Percentiles rank a stretch among this genome's conserved stretches.
These are phyloP conservation scores for Myotis lucifugus DNA, from an alignment of 2,113 vertebrate species.

Conservation along the genomic window DNA sequence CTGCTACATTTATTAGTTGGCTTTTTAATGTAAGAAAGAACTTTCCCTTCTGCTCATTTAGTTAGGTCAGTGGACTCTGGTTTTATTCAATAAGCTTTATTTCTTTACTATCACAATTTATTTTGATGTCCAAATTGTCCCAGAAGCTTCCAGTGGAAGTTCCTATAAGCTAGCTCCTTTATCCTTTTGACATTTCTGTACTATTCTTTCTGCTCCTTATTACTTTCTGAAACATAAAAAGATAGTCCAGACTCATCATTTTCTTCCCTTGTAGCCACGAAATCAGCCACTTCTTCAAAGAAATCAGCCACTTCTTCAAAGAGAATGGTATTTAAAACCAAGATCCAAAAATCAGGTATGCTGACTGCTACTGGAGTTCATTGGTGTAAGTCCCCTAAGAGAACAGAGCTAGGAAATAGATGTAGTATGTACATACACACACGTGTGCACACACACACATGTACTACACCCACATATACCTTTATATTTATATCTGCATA, in stretches of 20 bases:
- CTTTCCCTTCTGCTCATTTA: slow-evolving; percentile 3
- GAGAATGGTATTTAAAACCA: neutral
- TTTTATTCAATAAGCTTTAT: neutral
- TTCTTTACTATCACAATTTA: slow-evolving; percentile 25
- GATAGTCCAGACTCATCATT: neutral
- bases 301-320: slow-evolving; percentile 2
- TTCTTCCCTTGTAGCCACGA: neutral
- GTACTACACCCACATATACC: neutral
- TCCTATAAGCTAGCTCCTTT: neutral
- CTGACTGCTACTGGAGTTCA: neutral
- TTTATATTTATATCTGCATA: neutral
- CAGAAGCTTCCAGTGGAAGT: neutral
- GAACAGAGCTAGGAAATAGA: neutral
- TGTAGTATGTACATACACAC: neutral
- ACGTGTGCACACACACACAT: neutral
- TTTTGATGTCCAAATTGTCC: neutral
- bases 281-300: slow-evolving; percentile 8
- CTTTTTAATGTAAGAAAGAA: neutral
- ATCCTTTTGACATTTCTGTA: neutral
- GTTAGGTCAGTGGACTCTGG: neutral
- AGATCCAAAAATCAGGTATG: neutral
- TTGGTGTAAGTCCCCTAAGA: neutral
- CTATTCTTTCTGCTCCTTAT: neutral
- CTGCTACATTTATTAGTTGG: slow-evolving; percentile 12
- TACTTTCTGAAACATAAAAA: slow-evolving; percentile 11